Evolutionary conservation across 2,888 invertebrate species (phyloP).

Genomic region (Dendrolimus pini): DNA sequence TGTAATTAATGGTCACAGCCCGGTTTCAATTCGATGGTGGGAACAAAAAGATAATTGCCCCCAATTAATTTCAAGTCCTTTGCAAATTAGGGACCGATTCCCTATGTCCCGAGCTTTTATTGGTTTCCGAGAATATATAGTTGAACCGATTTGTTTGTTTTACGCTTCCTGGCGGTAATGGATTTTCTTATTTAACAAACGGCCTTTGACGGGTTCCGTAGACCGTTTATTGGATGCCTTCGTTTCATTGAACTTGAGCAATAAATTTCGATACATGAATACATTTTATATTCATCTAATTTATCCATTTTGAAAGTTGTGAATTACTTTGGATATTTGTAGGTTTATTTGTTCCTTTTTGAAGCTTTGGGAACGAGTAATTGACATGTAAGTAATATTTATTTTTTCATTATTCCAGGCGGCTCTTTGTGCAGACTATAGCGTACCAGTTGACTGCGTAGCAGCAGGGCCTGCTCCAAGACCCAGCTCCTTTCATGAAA

Average conservation of each 20-base stretch:
- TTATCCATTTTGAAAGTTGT: not conserved
- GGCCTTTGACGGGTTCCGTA: not conserved
- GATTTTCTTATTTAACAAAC: slow-evolving; percentile 25
- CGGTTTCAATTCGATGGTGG: slow-evolving; percentile 47
- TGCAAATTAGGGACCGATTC: slow-evolving; percentile 52
- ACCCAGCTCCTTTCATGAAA: slow-evolving; percentile 78
- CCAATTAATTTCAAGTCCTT: slow-evolving; percentile 66
- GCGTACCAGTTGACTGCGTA: slow-evolving; percentile 90
- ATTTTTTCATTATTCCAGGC: slow-evolving; percentile 76
- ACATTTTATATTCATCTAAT: not conserved
- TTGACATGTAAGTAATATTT: not conserved
- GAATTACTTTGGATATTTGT: no score
- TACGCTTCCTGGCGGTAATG: slow-evolving; percentile 35
- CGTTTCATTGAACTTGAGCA: no score
- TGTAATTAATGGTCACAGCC: slow-evolving; percentile 55
- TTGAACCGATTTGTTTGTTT: slow-evolving; percentile 49
- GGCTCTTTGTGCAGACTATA: slow-evolving; percentile 91
- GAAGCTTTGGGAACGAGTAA: no score
- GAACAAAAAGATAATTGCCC: slow-evolving; percentile 69
- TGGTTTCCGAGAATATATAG: slow-evolving; percentile 44
- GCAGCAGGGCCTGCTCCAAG: slow-evolving; percentile 81
- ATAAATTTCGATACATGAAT: no score
- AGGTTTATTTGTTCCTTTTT: no score
- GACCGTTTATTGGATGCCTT: not conserved
- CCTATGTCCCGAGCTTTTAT: slow-evolving; percentile 45